These are phyloP conservation scores for Motacilla tschutschensis DNA, from an alignment of 2,113 vertebrate species.

Conservation along the genomic window DNA sequence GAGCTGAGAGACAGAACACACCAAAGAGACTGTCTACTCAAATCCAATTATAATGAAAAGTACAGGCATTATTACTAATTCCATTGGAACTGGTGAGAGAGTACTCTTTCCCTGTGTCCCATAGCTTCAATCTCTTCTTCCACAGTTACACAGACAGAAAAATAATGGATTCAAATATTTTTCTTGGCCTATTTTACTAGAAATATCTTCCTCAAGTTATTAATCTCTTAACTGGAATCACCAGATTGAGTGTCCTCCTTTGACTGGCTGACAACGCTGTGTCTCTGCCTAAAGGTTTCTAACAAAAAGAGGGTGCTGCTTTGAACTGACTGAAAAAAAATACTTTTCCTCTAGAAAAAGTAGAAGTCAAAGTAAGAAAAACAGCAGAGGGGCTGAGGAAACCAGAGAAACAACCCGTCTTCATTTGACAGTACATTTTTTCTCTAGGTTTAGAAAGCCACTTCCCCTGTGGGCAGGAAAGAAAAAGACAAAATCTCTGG, in stretches of 20 bases:
- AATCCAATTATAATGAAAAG: constrained; percentile 49
- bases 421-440: not conserved
- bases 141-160: not conserved
- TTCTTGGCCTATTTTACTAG: not conserved
- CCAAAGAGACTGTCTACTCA: constrained; percentile 7
- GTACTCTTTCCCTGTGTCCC: not conserved
- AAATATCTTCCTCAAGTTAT: not conserved
- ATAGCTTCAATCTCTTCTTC: not conserved
- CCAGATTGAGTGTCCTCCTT: not conserved
- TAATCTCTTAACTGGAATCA: not conserved
- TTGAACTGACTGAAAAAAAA: not conserved
- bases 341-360: not conserved
- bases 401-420: not conserved
- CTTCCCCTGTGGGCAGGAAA: not conserved
- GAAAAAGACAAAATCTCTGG: not conserved
- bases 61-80: constrained; percentile 6
- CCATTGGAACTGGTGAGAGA: not conserved
- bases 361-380: not conserved
- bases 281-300: not conserved
- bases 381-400: not conserved
- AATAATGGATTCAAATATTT: not conserved
- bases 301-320: not conserved
- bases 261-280: not conserved
- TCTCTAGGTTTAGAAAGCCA: not conserved
- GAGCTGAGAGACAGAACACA: constrained; percentile 16